phyloP scores from a whole-genome alignment of 2,797 vertebrate species.

The Vespertilio murinus region DNA sequence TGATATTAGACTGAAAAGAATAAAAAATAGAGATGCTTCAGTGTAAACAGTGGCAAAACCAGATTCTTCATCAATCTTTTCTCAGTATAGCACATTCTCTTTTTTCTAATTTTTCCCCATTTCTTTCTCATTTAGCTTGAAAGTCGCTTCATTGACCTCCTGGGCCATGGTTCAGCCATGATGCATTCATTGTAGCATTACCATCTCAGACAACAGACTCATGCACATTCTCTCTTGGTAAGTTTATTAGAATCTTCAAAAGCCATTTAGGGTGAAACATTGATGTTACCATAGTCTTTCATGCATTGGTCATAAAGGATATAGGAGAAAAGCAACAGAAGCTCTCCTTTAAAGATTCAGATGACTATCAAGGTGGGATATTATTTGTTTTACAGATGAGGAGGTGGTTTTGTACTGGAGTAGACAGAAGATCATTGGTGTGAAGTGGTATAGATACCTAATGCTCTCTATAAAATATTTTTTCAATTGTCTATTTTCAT shows the following conservation, averaged over 20 bases:
- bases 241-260: background rate
- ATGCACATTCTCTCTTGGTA: background rate
- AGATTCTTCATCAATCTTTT: background rate
- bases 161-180: background rate
- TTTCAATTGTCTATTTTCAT: background rate
- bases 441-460: background rate
- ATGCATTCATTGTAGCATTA: background rate
- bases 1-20: background rate
- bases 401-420: background rate
- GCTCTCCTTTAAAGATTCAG: background rate
- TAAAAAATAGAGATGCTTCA: background rate
- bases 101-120: background rate
- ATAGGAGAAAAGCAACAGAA: background rate
- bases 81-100: background rate
- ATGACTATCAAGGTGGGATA: background rate
- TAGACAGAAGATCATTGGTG: background rate
- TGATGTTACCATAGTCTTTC: background rate
- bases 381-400: background rate
- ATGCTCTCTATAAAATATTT: background rate
- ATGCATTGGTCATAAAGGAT: background rate
- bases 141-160: background rate
- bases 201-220: background rate
- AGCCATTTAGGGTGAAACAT: background rate
- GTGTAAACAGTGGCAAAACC: background rate
- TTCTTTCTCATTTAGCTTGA: background rate